Percentiles rank a stretch among this genome's conserved stretches.
These are phyloP conservation scores for Physeter macrocephalus DNA, from an alignment of 2,113 vertebrate genomes.

Conservation along the genomic window DNA sequence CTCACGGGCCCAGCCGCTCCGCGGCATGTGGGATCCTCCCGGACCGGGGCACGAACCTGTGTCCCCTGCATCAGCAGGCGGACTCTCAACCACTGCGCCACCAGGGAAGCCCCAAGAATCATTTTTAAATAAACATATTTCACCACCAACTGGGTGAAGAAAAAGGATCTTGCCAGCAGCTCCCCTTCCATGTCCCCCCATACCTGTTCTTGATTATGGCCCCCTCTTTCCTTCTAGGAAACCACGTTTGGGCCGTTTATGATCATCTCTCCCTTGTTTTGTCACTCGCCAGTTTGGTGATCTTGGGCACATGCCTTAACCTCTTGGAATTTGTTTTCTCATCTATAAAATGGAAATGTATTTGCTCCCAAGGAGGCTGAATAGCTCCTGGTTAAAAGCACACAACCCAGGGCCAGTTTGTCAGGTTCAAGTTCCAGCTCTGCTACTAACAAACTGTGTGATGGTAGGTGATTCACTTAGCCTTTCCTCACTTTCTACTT, in stretches of 20 bases:
- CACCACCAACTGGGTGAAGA: not conserved
- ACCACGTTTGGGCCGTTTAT: not conserved
- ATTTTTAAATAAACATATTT: not conserved
- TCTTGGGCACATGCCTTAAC: not conserved
- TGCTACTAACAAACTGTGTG: not conserved
- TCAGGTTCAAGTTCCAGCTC: not conserved
- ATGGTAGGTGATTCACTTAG: not conserved
- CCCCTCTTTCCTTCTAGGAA: not conserved
- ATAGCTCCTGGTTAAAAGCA: not conserved
- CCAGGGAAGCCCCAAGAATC: not conserved
- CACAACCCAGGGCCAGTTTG: not conserved
- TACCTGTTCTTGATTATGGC: not conserved
- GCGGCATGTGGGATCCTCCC: too few relatives aligned
- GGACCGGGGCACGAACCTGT: too few relatives aligned
- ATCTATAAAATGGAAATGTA: not conserved
- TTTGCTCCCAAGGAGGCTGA: not conserved
- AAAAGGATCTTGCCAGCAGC: not conserved
- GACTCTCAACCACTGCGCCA: not conserved
- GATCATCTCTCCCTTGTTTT: not conserved
- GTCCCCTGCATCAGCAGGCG: too few relatives aligned
- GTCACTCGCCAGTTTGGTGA: not conserved
- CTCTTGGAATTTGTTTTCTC: not conserved
- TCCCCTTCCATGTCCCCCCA: fast-evolving
- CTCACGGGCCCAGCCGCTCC: too few relatives aligned
- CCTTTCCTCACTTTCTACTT: not conserved